These are phyloP conservation scores for Yponomeuta plumbellus DNA, from an alignment of 2,888 invertebrate genomes.

Conservation along the genomic window DNA sequence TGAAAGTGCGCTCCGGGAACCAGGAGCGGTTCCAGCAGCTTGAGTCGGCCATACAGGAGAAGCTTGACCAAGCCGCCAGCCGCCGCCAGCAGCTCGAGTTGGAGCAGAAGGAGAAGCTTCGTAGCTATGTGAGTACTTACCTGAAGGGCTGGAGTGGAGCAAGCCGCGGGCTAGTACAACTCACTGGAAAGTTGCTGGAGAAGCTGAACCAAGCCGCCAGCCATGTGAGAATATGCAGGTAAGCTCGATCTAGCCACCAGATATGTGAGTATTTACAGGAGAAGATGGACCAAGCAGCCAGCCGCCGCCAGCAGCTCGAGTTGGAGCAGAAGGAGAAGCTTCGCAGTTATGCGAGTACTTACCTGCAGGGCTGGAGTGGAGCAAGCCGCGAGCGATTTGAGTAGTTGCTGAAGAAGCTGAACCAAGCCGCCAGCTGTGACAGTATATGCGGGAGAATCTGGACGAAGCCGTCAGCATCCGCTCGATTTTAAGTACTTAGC, in stretches of 20 bases:
- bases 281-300: conserved; percentile 75
- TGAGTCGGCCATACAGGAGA: conserved; percentile 81
- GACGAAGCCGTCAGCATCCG: no score
- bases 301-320: conserved; percentile 83
- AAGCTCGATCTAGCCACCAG: no score
- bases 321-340: conserved; percentile 86
- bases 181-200: no score
- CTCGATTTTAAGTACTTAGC: no score
- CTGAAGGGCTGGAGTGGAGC: no score
- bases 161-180: no score
- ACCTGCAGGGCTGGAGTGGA: conserved; percentile 18
- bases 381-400: no score
- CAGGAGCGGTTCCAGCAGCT: conserved; percentile 81
- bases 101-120: conserved; percentile 86
- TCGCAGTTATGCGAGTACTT: conserved; percentile 82
- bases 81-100: conserved; percentile 85
- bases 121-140: conserved; percentile 81
- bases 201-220: neutral
- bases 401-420: no score
- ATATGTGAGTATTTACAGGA: conserved; percentile 27
- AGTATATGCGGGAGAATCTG: no score
- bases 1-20: conserved; percentile 82
- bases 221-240: neutral
- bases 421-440: no score
- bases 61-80: conserved; percentile 81